Evolutionary conservation across 2,888 invertebrate species (phyloP).

Genomic region (Omphaloscelis lunosa): DNA sequence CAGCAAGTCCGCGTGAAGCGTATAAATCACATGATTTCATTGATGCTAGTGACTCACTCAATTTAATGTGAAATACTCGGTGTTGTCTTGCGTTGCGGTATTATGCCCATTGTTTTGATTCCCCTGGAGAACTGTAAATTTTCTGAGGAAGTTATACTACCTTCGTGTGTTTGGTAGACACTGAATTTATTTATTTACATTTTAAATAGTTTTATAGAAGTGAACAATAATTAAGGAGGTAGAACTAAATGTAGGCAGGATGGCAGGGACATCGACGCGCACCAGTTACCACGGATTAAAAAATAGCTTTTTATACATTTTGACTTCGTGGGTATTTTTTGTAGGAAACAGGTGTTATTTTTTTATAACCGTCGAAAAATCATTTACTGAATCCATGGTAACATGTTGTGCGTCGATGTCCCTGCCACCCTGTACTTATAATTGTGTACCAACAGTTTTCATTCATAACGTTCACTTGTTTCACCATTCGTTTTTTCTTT

Average conservation of each 20-base stretch:
- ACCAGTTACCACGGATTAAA: too few species aligned
- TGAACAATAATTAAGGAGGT: not conserved
- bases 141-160: conserved; percentile 16
- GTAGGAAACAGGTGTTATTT: too few species aligned
- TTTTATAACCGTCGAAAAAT: too few species aligned
- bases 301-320: too few species aligned
- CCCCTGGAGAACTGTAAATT: conserved; percentile 46
- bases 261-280: too few species aligned
- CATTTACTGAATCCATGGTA: too few species aligned
- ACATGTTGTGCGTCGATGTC: too few species aligned
- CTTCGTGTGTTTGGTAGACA: conserved; percentile 15
- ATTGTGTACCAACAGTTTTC: too few species aligned
- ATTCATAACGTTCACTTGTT: too few species aligned
- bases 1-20: not conserved
- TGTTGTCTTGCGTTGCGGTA: conserved; percentile 15
- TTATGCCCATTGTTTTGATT: conserved; percentile 34
- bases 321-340: too few species aligned
- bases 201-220: conserved; percentile 1
- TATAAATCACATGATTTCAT: conserved; percentile 14
- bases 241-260: not conserved
- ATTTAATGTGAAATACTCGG: conserved; percentile 34
- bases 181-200: conserved; percentile 4
- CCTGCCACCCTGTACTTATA: too few species aligned
- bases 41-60: conserved; percentile 16
- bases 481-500: too few species aligned